phyloP scores from a whole-genome alignment of 2,113 vertebrate species.

The Ardeotis arabs region DNA sequence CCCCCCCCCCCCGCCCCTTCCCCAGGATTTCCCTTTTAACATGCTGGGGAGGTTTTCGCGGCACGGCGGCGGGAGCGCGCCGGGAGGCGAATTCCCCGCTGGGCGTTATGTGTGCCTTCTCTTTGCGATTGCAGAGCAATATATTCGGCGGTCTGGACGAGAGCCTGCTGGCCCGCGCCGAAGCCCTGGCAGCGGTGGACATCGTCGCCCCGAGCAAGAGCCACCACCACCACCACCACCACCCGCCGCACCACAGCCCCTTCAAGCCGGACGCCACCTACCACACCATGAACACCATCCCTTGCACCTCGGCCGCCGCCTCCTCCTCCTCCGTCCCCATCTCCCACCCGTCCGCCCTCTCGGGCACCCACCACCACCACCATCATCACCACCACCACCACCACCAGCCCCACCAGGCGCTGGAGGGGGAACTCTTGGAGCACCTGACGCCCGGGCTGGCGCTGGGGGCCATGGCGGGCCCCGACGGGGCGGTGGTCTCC shows the following conservation, averaged over 20 bases:
- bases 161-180: conserved; percentile 99
- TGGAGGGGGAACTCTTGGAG: conserved; percentile 97
- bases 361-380: conserved; percentile 86
- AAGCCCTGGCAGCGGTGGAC: conserved; percentile 99
- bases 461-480: conserved; percentile 91
- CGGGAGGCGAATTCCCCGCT: conserved; percentile 76
- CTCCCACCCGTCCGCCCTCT: conserved; percentile 91
- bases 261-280: conserved; percentile 99
- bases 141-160: conserved; percentile 99
- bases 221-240: conserved; percentile 89
- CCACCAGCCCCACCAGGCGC: conserved; percentile 94
- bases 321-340: conserved; percentile 94
- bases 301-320: conserved; percentile 90
- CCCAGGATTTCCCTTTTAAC: conserved; percentile 79
- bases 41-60: conserved; percentile 65
- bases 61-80: conserved; percentile 47
- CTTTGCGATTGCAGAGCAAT: conserved; percentile 99
- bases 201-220: conserved; percentile 97
- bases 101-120: conserved; percentile 98
- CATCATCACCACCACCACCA: conserved; percentile 95
- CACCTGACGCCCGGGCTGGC: conserved; percentile 95
- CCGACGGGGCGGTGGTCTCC: conserved; percentile 95
- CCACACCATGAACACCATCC: conserved; percentile 99
- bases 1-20: neutral
- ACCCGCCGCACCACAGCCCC: conserved; percentile 96